These are phyloP conservation scores for Glaucomys volans DNA, from an alignment of 2,113 vertebrate genomes.

Conservation along the genomic window DNA sequence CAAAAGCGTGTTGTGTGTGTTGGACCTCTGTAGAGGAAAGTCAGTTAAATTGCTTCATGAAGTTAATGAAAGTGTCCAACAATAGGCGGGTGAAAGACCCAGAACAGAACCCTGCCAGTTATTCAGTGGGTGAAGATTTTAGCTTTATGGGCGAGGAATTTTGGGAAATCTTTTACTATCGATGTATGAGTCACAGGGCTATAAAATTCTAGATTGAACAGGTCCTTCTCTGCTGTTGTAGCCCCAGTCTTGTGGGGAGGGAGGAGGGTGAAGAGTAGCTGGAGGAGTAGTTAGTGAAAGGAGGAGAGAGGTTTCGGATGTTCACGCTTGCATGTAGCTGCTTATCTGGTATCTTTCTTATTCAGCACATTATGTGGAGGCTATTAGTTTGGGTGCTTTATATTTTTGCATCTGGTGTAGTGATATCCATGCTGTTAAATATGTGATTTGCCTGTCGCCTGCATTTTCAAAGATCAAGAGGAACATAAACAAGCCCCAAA, in stretches of 20 bases:
- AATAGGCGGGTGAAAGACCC: neutral
- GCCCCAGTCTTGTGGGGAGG: neutral
- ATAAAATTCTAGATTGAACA: constrained; percentile 67
- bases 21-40: constrained; percentile 22
- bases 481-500: constrained; percentile 86
- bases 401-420: constrained; percentile 83
- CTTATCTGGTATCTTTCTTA: constrained; percentile 84
- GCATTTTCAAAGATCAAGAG: constrained; percentile 87
- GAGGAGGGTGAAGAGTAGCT: constrained; percentile 72
- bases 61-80: constrained; percentile 59
- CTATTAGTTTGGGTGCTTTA: constrained; percentile 85
- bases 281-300: constrained; percentile 81
- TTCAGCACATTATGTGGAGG: constrained; percentile 86
- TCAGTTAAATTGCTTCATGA: constrained; percentile 55
- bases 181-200: constrained; percentile 50
- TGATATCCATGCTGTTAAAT: constrained; percentile 83
- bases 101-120: constrained; percentile 45
- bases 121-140: constrained; percentile 77
- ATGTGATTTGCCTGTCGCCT: constrained; percentile 87
- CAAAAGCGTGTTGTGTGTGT: constrained; percentile 63
- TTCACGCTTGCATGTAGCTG: constrained; percentile 70
- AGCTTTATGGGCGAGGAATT: constrained; percentile 75
- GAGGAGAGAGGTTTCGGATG: constrained; percentile 82
- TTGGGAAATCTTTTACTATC: constrained; percentile 66
- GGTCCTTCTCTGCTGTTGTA: neutral